Evolutionary conservation across 2,888 invertebrate species (phyloP), one percentile per base, ranked within the genome.

Genomic region (Nomada fucata): DNA sequence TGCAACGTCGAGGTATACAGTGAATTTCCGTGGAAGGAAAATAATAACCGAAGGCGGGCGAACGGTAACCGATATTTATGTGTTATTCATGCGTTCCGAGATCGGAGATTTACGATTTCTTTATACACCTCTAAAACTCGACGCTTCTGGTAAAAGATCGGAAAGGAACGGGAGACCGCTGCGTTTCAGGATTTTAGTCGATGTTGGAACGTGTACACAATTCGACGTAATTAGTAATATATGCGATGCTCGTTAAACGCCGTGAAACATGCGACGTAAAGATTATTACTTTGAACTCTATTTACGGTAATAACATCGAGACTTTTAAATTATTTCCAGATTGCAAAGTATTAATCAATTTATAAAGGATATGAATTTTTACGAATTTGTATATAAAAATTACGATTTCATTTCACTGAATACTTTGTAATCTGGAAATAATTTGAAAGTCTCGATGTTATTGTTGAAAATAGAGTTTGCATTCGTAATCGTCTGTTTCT

Each of bases 1-100:
- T 59, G 60, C 26, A 29, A 20, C n/a, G 29, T 13, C 13, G 52
- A 9, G 9, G 52, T 55, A 67, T 44, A 26, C 57, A 10, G 23
- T 23, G 71, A 72, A 20, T 71, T 84, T 84, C 71, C 55, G 36
- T 18, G 68, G 76, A 84, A 84, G 84, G 59, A 70, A 79, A 79
- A 84, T 73, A 83, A 63, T 55, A 60, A 73, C 9, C 73, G 74
- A 78, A 75, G 68, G 64, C 20, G 63, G 29, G 26, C 44, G 10
- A n/a, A 52, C 61, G 2, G 57, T 55, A 63, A 18, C 7, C 53
- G 26, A 36, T 53, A 70, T 70, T 79, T 47, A 53, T 29, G 23
- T n/a, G 59, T 68, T 71, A 47, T 29, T 52, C 44, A 0, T 4
- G 20, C 36, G 60, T 47, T 64, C 71, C 60, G 36, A 10, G 59